Percentiles rank a stretch among this genome's conserved stretches.
phyloP scores from a whole-genome alignment of 2,797 vertebrate species.

The Arnoldichthys spilopterus region DNA sequence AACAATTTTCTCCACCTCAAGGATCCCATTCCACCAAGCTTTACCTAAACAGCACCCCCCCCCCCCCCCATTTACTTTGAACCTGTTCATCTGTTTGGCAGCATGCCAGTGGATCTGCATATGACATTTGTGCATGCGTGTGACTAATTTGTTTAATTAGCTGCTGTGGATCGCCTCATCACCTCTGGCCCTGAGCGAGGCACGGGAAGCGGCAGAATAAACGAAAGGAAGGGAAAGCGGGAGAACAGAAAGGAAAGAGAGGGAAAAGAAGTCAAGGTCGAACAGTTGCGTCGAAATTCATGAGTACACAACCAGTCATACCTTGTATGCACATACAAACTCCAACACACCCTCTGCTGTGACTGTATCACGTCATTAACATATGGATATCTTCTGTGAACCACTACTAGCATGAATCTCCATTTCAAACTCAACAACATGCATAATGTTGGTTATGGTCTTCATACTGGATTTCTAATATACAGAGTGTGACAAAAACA shows the following conservation, averaged over 20 bases:
- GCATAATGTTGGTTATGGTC: not conserved
- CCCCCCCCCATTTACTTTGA: too few species aligned
- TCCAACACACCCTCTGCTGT: slow-evolving; percentile 17
- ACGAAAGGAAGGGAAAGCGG: not conserved
- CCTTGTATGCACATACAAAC: slow-evolving; percentile 36
- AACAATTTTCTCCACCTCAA: slow-evolving; percentile 13
- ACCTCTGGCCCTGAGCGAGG: slow-evolving; percentile 40
- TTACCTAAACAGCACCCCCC: slow-evolving; percentile 13
- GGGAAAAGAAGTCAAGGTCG: slow-evolving; percentile 38
- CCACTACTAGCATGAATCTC: not conserved
- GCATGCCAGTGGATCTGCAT: slow-evolving; percentile 53
- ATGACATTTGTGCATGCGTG: slow-evolving; percentile 53
- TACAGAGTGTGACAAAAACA: not conserved
- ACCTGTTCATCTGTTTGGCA: slow-evolving; percentile 42
- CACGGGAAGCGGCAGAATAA: not conserved
- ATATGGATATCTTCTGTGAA: not conserved
- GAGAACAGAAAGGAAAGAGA: not conserved
- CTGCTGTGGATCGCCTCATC: slow-evolving; percentile 43
- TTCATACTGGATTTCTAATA: not conserved
- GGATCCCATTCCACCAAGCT: slow-evolving; percentile 25
- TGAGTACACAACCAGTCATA: slow-evolving; percentile 22
- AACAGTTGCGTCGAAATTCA: slow-evolving; percentile 33
- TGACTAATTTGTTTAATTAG: slow-evolving; percentile 57
- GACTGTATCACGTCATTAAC: not conserved
- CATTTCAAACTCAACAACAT: not conserved